Conservation (phyloP, 2,888 invertebrate species). For the Drosophila gaucha region DNA sequence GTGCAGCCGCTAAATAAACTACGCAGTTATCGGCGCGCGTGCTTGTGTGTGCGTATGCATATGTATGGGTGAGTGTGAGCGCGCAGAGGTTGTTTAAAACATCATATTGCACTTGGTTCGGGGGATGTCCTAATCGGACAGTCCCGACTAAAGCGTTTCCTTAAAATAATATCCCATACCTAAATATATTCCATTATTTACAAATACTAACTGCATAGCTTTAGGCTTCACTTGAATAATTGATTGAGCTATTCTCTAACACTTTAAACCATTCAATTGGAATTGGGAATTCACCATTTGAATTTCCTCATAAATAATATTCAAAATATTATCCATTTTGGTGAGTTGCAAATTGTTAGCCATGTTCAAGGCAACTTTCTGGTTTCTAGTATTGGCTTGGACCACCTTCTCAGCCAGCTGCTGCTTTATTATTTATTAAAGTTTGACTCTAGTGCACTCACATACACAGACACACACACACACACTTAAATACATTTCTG, state of each 20-base stretch:
- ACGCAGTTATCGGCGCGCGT: too few species aligned
- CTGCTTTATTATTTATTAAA: conserved; percentile 58
- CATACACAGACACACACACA: conserved; percentile 11
- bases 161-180: too few species aligned
- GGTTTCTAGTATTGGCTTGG: conserved; percentile 1
- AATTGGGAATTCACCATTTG: background rate
- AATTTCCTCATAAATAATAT: background rate
- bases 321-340: background rate
- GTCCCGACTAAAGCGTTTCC: too few species aligned
- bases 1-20: too few species aligned
- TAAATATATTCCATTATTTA: background rate
- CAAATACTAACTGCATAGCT: background rate
- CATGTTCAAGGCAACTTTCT: conserved; percentile 10
- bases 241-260: background rate
- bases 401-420: conserved; percentile 3
- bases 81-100: too few species aligned
- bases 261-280: background rate
- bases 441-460: conserved; percentile 34
- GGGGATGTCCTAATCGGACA: too few species aligned
- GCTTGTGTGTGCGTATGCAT: too few species aligned
- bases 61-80: too few species aligned
- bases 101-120: too few species aligned
- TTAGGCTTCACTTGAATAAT: background rate
- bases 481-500: conserved; percentile 2
- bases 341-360: conserved; percentile 1